Evolutionary conservation across 2,113 vertebrate species (phyloP).

Genomic region (Grantiella picta): DNA sequence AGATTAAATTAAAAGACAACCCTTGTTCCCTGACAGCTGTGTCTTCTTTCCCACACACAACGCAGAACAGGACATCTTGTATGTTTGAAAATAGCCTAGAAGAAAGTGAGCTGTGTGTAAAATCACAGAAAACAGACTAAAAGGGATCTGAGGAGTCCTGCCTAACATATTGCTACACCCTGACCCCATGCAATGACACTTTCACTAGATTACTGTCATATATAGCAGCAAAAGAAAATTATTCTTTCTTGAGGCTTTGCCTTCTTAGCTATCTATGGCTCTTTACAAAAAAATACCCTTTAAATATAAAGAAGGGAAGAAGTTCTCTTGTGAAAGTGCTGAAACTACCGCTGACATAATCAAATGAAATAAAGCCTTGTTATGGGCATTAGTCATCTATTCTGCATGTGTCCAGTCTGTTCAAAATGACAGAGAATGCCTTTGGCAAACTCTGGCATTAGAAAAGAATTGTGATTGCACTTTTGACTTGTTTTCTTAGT

Average conservation of each 20-base stretch:
- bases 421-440: constrained; percentile 16
- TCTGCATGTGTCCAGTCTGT: not conserved
- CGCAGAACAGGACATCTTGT: not conserved
- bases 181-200: not conserved
- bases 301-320: not conserved
- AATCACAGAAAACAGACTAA: not conserved
- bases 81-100: not conserved
- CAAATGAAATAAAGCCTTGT: not conserved
- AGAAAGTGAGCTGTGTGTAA: not conserved
- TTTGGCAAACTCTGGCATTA: not conserved
- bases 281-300: not conserved
- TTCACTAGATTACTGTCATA: not conserved
- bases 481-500: not conserved
- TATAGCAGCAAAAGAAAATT: not conserved
- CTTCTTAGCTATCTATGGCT: not conserved
- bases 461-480: not conserved
- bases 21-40: constrained; percentile 22
- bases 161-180: not conserved
- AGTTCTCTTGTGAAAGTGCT: not conserved
- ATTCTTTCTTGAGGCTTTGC: not conserved
- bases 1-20: constrained; percentile 44
- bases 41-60: not conserved
- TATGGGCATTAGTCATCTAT: not conserved
- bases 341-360: not conserved
- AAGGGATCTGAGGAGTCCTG: not conserved